phyloP scores from a whole-genome alignment of 2,113 vertebrate species.

The Brachionichthys hirsutus region DNA sequence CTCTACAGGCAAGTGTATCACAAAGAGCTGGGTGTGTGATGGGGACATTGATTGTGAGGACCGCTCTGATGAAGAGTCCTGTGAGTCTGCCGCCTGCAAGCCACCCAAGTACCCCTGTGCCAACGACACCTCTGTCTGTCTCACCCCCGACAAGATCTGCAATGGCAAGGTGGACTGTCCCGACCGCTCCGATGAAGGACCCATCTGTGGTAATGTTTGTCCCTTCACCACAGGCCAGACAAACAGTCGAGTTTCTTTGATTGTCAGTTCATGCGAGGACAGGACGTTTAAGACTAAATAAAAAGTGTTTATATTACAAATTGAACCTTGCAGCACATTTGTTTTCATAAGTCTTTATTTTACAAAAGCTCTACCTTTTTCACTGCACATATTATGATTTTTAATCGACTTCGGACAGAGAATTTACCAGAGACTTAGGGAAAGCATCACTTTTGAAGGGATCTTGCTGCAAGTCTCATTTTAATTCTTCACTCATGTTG shows the following conservation, averaged over 20 bases:
- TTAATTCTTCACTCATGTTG: conserved; percentile 14
- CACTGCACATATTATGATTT: not conserved
- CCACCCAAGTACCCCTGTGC: conserved; percentile 96
- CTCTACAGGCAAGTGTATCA: conserved; percentile 93
- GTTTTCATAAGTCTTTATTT: too few species aligned
- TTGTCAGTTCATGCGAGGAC: not conserved
- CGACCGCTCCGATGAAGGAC: conserved; percentile 94
- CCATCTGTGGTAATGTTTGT: conserved; percentile 87
- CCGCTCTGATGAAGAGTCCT: conserved; percentile 94
- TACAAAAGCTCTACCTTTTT: not conserved
- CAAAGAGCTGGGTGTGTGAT: conserved; percentile 97
- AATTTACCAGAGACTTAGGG: not conserved
- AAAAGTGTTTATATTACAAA: too few species aligned
- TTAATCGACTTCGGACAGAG: not conserved
- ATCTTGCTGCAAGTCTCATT: not conserved
- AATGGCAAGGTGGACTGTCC: conserved; percentile 91
- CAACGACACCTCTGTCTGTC: conserved; percentile 90
- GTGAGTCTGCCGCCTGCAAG: conserved; percentile 88
- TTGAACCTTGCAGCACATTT: too few species aligned
- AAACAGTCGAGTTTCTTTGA: too few species aligned
- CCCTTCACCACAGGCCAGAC: not conserved
- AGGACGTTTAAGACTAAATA: too few species aligned
- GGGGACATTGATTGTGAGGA: conserved; percentile 98
- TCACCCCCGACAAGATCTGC: conserved; percentile 94
- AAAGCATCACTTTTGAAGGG: too few species aligned